Conservation (phyloP, 1,140 invertebrate species). For the Acromyrmex echinatior region DNA sequence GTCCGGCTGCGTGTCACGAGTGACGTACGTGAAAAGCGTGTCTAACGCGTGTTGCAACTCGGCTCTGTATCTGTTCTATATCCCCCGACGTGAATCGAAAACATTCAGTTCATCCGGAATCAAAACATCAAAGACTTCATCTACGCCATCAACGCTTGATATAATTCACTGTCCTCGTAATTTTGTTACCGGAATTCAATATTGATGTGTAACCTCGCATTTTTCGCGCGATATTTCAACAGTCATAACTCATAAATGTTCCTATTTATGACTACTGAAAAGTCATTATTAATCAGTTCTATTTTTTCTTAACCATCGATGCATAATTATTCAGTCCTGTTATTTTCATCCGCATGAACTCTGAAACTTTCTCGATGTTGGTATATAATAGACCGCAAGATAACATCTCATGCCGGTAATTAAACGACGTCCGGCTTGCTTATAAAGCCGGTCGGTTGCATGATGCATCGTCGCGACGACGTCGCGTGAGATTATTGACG, state of each 20-base stretch:
- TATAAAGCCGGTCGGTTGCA: slow-evolving; percentile 60
- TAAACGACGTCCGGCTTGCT: slow-evolving; percentile 70
- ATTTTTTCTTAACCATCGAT: background rate
- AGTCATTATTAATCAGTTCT: background rate
- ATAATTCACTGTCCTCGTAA: slow-evolving; percentile 22
- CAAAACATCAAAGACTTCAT: slow-evolving; percentile 5
- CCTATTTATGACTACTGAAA: background rate
- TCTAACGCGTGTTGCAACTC: slow-evolving; percentile 45
- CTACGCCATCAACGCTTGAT: background rate
- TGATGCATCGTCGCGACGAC: slow-evolving; percentile 66
- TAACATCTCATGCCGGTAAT: slow-evolving; percentile 68
- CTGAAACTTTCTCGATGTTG: background rate
- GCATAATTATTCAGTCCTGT: background rate
- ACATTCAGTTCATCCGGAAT: slow-evolving; percentile 16
- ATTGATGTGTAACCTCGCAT: background rate
- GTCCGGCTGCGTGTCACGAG: slow-evolving; percentile 52
- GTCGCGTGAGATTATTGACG: slow-evolving; percentile 66
- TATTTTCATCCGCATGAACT: background rate
- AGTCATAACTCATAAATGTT: background rate
- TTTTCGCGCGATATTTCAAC: background rate
- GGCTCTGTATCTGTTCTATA: slow-evolving; percentile 5
- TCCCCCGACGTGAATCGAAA: slow-evolving; percentile 41
- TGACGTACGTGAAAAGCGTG: slow-evolving; percentile 62
- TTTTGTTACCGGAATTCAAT: background rate
- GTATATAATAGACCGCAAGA: slow-evolving; percentile 57